A percentile compares a stretch with the other conserved stretches of the same genome.
phyloP scores from a whole-genome alignment of 2,113 vertebrate species.

The Muntiacus muntjak region DNA sequence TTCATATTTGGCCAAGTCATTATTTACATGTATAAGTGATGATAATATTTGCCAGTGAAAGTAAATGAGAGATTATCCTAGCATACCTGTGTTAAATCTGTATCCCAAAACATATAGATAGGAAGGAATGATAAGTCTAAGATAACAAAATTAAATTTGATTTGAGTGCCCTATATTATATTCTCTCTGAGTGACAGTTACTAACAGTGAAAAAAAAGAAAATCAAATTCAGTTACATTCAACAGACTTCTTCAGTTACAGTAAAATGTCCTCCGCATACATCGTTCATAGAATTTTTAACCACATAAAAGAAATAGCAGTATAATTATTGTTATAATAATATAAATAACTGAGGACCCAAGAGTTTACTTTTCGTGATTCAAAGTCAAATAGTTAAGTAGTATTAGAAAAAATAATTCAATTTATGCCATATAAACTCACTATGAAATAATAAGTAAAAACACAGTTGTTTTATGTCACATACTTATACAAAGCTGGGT shows the following conservation, averaged over 20 bases:
- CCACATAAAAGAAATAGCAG: neutral
- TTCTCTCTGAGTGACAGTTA: neutral
- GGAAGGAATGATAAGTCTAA: neutral
- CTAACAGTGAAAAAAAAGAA: neutral
- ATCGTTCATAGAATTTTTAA: neutral
- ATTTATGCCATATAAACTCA: neutral
- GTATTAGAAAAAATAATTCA: neutral
- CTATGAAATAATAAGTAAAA: neutral
- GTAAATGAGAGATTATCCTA: neutral
- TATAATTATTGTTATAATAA: neutral
- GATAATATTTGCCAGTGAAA: neutral
- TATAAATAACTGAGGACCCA: neutral
- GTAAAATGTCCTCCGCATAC: neutral
- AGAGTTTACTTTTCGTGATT: neutral
- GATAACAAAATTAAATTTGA: slow-evolving; percentile 1
- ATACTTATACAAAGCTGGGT: neutral
- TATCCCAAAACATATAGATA: neutral
- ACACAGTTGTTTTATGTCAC: neutral
- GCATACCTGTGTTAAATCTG: neutral
- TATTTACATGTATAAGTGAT: neutral
- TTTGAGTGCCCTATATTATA: neutral
- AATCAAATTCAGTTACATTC: neutral
- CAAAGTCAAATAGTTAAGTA: neutral
- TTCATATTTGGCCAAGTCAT: neutral
- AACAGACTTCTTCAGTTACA: neutral